Conservation (phyloP, 2,797 vertebrate species). For the Acrossocheilus wenchowensis region DNA sequence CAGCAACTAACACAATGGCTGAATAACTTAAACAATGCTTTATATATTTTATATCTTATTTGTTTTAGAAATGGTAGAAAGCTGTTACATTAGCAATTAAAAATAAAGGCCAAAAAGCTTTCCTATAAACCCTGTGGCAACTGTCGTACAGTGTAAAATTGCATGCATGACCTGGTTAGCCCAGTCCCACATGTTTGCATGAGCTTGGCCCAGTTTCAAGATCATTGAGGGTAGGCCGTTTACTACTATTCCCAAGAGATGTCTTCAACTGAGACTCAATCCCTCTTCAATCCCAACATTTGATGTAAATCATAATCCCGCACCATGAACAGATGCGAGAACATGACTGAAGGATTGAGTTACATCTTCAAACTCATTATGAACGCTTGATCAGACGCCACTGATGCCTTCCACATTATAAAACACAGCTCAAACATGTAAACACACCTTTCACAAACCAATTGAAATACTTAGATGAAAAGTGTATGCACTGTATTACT, state of each 20-base stretch:
- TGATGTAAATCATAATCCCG: constrained; percentile 36
- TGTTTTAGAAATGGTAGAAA: neutral
- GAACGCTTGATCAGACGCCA: neutral
- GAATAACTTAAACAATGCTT: neutral
- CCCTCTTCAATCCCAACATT: constrained; percentile 30
- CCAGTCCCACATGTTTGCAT: neutral
- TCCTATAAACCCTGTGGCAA: neutral
- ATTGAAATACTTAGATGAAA: neutral
- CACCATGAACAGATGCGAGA: constrained; percentile 8
- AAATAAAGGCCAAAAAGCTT: constrained; percentile 7
- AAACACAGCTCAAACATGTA: neutral
- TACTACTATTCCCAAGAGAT: constrained; percentile 26
- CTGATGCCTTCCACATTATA: neutral
- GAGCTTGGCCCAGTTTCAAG: constrained; percentile 30
- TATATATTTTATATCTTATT: neutral
- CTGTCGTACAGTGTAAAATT: neutral
- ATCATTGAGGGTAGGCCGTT: neutral
- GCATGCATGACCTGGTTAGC: constrained; percentile 13
- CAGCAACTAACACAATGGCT: neutral
- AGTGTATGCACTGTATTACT: neutral
- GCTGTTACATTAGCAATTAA: neutral
- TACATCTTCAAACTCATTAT: neutral
- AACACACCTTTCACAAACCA: neutral
- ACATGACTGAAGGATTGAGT: neutral
- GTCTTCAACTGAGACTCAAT: constrained; percentile 13